Evolutionary conservation across 2,888 invertebrate species (phyloP).

Genomic region (Acholoe squamosa): DNA sequence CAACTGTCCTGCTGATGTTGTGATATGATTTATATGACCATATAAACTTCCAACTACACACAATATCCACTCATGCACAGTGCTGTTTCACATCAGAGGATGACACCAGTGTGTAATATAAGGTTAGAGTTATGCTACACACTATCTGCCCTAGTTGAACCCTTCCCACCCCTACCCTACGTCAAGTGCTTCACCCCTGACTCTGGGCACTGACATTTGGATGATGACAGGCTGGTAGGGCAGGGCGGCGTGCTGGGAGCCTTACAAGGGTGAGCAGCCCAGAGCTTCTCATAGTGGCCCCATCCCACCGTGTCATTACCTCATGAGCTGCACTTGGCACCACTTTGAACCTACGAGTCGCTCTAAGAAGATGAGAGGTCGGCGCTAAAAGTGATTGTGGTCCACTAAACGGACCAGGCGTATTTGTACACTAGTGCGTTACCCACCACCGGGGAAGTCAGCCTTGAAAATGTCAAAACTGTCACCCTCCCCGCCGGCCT

Average conservation of each 20-base stretch:
- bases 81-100: too few relatives aligned
- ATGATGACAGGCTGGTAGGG: conserved; percentile 30
- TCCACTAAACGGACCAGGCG: not conserved
- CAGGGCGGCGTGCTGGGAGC: conserved; percentile 1
- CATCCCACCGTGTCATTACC: conserved; percentile 20
- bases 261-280: not conserved
- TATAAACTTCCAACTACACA: too few relatives aligned
- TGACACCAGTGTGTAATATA: too few relatives aligned
- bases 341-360: not conserved
- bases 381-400: conserved; percentile 44
- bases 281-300: not conserved
- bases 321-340: conserved; percentile 35
- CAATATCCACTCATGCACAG: too few relatives aligned
- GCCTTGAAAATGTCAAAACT: conserved; percentile 37
- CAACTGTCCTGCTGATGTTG: too few relatives aligned
- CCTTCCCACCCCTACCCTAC: not conserved
- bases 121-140: not conserved
- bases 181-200: conserved; percentile 21
- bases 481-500: not conserved
- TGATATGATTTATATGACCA: too few relatives aligned
- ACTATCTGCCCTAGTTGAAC: not conserved
- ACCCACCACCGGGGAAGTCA: conserved; percentile 2
- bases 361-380: conserved; percentile 46
- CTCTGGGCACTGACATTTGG: conserved; percentile 32
- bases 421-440: conserved; percentile 43